Evolutionary conservation across 1,140 invertebrate species (phyloP).

Genomic region (Panulirus ornatus): DNA sequence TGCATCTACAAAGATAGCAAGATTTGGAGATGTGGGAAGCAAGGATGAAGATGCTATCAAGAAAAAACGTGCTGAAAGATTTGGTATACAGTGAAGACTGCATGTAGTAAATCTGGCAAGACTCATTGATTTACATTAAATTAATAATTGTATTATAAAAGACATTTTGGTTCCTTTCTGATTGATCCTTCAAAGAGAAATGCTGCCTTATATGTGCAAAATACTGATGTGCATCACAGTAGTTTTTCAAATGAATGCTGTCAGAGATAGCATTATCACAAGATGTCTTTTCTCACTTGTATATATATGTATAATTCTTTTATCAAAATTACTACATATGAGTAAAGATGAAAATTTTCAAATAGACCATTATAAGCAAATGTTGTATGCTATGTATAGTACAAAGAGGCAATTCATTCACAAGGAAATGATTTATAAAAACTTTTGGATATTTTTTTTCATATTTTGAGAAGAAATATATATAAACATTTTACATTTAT

Average conservation of each 20-base stretch:
- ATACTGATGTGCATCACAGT: not conserved
- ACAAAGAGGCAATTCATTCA: constrained; percentile 4
- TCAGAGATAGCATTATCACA: not conserved
- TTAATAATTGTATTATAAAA: not conserved
- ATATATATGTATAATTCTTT: no score
- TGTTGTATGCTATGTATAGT: not conserved
- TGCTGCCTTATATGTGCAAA: not conserved
- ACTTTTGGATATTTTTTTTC: not conserved
- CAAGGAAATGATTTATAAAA: not conserved
- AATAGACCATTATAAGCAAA: not conserved
- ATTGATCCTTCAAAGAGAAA: not conserved
- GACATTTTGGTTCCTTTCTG: not conserved
- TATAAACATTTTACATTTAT: not conserved
- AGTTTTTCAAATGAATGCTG: not conserved
- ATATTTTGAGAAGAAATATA: not conserved
- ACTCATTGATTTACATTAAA: not conserved
- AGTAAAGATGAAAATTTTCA: not conserved
- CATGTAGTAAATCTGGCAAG: not conserved
- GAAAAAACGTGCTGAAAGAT: not conserved
- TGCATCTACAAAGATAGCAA: not conserved
- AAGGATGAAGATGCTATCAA: not conserved
- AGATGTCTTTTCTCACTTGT: not conserved
- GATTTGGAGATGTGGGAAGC: not conserved
- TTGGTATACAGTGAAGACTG: not conserved
- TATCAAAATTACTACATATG: not conserved